phyloP scores from a whole-genome alignment of 2,888 invertebrate species.

The Barypeithes pellucidus region DNA sequence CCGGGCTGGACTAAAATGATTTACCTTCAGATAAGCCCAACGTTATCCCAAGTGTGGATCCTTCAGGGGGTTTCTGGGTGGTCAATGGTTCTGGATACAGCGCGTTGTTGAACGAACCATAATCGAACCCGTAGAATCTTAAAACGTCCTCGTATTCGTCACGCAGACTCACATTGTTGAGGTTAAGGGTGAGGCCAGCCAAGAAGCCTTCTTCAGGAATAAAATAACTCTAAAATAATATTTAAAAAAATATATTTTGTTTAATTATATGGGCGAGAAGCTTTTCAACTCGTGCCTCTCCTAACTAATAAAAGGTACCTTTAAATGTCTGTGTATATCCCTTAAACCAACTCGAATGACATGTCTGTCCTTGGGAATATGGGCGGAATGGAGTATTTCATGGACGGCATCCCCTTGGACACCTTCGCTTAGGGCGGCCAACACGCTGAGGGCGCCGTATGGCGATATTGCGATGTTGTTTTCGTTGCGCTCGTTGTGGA shows the following conservation, averaged over 20 bases:
- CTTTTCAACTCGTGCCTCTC: no score
- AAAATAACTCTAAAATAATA: constrained; percentile 86
- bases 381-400: constrained; percentile 81
- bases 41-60: constrained; percentile 45
- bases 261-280: no score
- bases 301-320: no score
- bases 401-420: constrained; percentile 81
- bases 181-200: constrained; percentile 85
- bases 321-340: constrained; percentile 86
- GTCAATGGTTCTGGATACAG: constrained; percentile 64
- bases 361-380: constrained; percentile 82
- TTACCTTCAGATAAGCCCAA: constrained; percentile 39
- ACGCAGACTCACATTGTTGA: constrained; percentile 83
- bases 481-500: constrained; percentile 81
- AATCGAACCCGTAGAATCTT: constrained; percentile 87
- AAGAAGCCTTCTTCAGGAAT: constrained; percentile 87
- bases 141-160: constrained; percentile 83
- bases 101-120: constrained; percentile 72
- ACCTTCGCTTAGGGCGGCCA: constrained; percentile 87
- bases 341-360: constrained; percentile 85
- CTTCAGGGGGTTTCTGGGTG: constrained; percentile 56
- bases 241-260: no score
- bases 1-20: no score
- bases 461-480: constrained; percentile 91
- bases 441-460: constrained; percentile 85